Percentiles rank a stretch among this genome's conserved stretches.
Evolutionary conservation across 2,113 vertebrate genomes (phyloP).

Genomic region (Poecilia latipinna): DNA sequence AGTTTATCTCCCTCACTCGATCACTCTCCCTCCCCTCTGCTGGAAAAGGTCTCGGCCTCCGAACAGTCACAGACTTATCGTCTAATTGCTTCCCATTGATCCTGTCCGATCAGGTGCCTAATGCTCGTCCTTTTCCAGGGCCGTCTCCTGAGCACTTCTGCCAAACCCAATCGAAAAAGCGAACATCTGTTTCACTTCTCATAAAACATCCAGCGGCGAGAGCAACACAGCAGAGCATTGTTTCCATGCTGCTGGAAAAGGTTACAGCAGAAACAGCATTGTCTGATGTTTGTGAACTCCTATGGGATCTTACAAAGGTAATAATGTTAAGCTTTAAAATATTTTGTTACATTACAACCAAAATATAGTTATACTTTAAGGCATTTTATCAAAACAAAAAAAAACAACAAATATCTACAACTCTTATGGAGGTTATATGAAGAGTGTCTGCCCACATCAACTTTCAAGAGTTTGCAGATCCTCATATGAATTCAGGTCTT

Average conservation of each 20-base stretch:
- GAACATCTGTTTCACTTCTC: conserved; percentile 55
- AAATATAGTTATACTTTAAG: background rate
- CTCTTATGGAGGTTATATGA: too few relatives aligned
- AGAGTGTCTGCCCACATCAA: too few relatives aligned
- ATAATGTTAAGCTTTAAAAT: background rate
- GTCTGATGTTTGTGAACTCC: conserved; percentile 10
- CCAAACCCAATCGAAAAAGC: conserved; percentile 68
- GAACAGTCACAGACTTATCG: conserved; percentile 51
- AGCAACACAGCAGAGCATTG: conserved; percentile 29
- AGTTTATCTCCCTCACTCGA: conserved; percentile 9
- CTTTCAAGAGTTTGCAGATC: background rate
- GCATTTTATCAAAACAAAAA: background rate
- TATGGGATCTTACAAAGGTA: background rate
- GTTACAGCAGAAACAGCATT: conserved; percentile 12
- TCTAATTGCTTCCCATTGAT: conserved; percentile 84
- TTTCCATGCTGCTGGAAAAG: conserved; percentile 29
- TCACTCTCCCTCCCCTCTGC: conserved; percentile 2
- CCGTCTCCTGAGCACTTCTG: conserved; percentile 55
- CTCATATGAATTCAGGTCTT: background rate
- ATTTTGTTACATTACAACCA: background rate
- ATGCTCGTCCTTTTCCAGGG: conserved; percentile 73
- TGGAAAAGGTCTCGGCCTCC: conserved; percentile 47
- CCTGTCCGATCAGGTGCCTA: conserved; percentile 76
- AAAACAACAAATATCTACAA: too few relatives aligned
- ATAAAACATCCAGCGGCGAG: conserved; percentile 48